Evolutionary conservation across 1,140 invertebrate species (phyloP), one percentile per base, ranked within the genome.

Genomic region (Neotoxoptera formosana): DNA sequence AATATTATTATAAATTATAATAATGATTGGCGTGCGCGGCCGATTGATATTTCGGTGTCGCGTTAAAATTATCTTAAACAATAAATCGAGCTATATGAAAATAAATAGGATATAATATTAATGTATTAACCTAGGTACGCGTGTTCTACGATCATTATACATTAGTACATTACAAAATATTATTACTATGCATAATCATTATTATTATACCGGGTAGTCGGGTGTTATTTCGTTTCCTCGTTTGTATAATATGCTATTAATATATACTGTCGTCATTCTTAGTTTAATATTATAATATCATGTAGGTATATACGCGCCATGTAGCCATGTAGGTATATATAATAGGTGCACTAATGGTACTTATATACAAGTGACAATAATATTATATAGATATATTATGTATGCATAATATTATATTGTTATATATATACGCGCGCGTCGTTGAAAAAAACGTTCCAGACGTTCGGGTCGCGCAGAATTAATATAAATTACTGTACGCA

Each of bases 181-280:
- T 11, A n/a, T 67, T 67, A 60, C 30, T 30, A 56, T 56, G 21
- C 47, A 53, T 56, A 23, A 56, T 56, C 0, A 25, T 30, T 76
- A 76, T n/a, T 76, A 17, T 17, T n/a, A 41, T 41, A 41, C 41
- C 30, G 0, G 30, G n/a, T 34, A 76, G 30, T 76, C 30, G 14
- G 30, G 30, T n/a, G 60, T 76, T 76, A 7, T 76, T 76, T 76
- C 14, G n/a, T 76, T 76, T 76, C 60, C 60, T 76, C 4, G 30
- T 67, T 67, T 67, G 60, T 67, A 67, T 67, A 67, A 67, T 67
- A 67, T 14, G 60, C 60, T 67, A 67, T 67, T 67, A 67, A 67
- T 67, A n/a, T n/a, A n/a, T 14, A n/a, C 30, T n/a, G n/a, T 76
- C 60, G 60, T 76, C 60, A 76, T 76, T 67, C 30, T 4, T 11